These are phyloP conservation scores for Euura saliciscinereae DNA, from an alignment of 1,140 invertebrate species.

Conservation along the genomic window DNA sequence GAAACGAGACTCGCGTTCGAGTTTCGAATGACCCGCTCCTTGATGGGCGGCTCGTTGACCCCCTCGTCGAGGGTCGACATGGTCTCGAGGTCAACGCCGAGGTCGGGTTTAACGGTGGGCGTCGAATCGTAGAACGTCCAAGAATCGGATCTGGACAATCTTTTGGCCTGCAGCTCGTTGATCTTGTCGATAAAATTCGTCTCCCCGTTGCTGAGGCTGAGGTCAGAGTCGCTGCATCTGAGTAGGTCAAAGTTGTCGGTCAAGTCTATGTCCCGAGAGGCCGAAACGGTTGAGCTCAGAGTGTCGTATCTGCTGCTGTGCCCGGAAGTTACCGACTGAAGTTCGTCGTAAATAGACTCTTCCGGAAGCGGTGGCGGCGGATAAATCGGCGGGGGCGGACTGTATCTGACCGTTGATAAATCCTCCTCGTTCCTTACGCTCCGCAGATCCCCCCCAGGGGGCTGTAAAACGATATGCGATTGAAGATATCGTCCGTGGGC, in stretches of 20 bases:
- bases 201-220: slow-evolving; percentile 42
- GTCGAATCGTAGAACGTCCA: slow-evolving; percentile 63
- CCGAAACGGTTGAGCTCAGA: slow-evolving; percentile 48
- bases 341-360: slow-evolving; percentile 64
- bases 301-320: slow-evolving; percentile 50
- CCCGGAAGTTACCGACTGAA: slow-evolving; percentile 56
- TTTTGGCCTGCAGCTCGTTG: slow-evolving; percentile 27
- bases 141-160: slow-evolving; percentile 59
- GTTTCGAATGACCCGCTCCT: slow-evolving; percentile 29
- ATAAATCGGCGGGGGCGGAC: slow-evolving; percentile 62
- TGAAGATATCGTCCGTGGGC: slow-evolving; percentile 56
- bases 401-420: slow-evolving; percentile 46
- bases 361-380: slow-evolving; percentile 66
- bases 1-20: slow-evolving; percentile 43
- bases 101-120: slow-evolving; percentile 21
- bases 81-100: slow-evolving; percentile 35
- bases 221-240: slow-evolving; percentile 53
- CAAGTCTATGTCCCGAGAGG: slow-evolving; percentile 53
- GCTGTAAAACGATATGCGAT: slow-evolving; percentile 57
- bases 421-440: slow-evolving; percentile 48
- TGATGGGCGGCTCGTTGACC: slow-evolving; percentile 29
- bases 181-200: slow-evolving; percentile 18
- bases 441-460: slow-evolving; percentile 46
- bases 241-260: slow-evolving; percentile 42
- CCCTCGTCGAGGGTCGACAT: slow-evolving; percentile 43